Conservation (phyloP, 2,888 invertebrate species). For the Timema cristinae region DNA sequence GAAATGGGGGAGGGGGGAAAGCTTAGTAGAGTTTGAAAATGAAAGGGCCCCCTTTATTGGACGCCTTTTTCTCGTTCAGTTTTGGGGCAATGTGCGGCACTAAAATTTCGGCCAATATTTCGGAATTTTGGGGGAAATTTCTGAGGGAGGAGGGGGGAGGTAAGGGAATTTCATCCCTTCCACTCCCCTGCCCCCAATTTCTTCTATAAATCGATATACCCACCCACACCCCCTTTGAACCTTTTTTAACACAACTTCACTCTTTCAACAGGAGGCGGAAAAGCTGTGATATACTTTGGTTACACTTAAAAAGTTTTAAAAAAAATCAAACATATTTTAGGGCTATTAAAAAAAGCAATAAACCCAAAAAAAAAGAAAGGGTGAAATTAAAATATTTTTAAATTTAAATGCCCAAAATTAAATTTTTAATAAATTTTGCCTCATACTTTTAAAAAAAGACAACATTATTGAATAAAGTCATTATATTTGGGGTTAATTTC, state of each 20-base stretch:
- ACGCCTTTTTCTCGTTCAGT: conserved; percentile 27
- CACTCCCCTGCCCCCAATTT: not conserved
- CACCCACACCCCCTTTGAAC: not conserved
- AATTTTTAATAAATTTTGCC: too few relatives aligned
- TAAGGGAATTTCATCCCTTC: not conserved
- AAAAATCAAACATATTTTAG: too few relatives aligned
- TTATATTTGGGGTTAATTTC: too few relatives aligned
- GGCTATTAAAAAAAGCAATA: too few relatives aligned
- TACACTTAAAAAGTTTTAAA: too few relatives aligned
- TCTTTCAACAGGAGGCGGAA: not conserved
- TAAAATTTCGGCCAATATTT: conserved; percentile 29
- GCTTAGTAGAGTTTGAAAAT: conserved; percentile 21
- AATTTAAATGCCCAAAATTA: too few relatives aligned
- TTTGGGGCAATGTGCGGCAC: conserved; percentile 29
- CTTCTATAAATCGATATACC: too few relatives aligned
- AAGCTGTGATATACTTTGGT: too few relatives aligned
- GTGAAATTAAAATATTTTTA: too few relatives aligned
- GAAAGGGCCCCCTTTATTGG: conserved; percentile 29
- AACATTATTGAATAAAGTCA: too few relatives aligned
- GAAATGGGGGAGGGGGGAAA: not conserved
- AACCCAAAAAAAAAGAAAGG: too few relatives aligned
- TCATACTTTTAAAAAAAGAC: too few relatives aligned
- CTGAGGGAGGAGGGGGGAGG: conserved; percentile 13
- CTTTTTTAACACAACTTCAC: conserved; percentile 12
- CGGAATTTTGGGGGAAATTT: conserved; percentile 31